Evolutionary conservation across 1,140 invertebrate species (phyloP), one percentile per base, ranked within the genome.

Genomic region (Drosophila nigromelanica): DNA sequence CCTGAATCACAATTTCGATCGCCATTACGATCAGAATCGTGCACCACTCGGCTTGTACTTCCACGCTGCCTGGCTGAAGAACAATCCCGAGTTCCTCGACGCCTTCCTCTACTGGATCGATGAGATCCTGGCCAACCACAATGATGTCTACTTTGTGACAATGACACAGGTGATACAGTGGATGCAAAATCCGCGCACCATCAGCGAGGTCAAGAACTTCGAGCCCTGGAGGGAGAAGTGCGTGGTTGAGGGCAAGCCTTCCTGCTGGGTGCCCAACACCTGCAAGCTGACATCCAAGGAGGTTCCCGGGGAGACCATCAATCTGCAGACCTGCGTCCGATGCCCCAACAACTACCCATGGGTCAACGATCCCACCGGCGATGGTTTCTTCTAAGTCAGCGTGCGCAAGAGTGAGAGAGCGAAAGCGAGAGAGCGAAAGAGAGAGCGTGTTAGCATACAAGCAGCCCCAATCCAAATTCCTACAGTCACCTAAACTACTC

Each of bases 101-200:
- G 96, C 97, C 62, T 97, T 99, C 94, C 94, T 98, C 7, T 97
- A 97, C 91, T 99, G 98, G 97, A 96, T 99, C 75, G 98, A 99
- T 90, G 98, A 99, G 93, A 95, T 98, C 48, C 92, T 98, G 33
- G 93, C 95, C 64, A 96, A 95, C 61, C 95, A 97, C 93, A 97
- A 97, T 66, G 98, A 99, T 90, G 98, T 98, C 5, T 99, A 98
- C 93, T 98, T 99, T 90, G 97, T 98, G 1, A 99, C 98, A n/a
- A 98, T 98, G 96, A 98, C 97, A 2, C 97, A 98, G 92, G 97
- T 98, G 1, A 98, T 99, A 77, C 97, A 98, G 91, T 99, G 98
- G 98, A 98, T 99, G 91, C 97, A 98, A 90, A 98, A 98, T 87
- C 97, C 98, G 8, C 94, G 96, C 42, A 97, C 97, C 3, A 91